Evolutionary conservation across 2,113 vertebrate species (phyloP).

Genomic region (Pantherophis guttatus): DNA sequence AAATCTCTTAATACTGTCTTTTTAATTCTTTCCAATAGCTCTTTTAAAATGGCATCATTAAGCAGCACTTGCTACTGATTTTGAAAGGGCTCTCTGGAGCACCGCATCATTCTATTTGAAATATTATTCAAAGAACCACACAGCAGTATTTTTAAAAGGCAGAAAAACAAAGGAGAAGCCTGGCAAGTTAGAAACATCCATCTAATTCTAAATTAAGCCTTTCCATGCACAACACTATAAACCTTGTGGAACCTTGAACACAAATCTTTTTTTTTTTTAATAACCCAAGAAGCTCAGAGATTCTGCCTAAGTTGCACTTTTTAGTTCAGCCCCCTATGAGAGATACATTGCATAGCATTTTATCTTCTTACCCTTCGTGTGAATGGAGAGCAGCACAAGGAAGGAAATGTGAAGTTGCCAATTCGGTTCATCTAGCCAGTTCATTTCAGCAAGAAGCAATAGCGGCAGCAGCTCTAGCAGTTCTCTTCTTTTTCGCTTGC

Average conservation of each 20-base stretch:
- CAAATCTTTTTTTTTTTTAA: neutral
- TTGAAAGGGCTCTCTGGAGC: neutral
- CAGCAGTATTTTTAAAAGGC: neutral
- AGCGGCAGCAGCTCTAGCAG: conserved; percentile 10
- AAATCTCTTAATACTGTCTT: neutral
- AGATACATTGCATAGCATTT: conserved; percentile 25
- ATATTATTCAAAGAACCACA: neutral
- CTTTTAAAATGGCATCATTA: neutral
- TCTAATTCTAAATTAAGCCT: neutral
- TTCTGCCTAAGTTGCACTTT: conserved; percentile 17
- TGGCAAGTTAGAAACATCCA: neutral
- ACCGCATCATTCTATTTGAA: neutral
- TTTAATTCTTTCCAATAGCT: neutral
- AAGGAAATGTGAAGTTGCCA: conserved; percentile 61
- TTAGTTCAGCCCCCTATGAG: conserved; percentile 35
- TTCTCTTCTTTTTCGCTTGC: conserved; percentile 21
- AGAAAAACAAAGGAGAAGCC: neutral
- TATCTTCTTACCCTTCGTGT: conserved; percentile 76
- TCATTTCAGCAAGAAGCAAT: conserved; percentile 34
- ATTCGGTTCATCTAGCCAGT: conserved; percentile 59
- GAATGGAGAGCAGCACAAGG: conserved; percentile 69
- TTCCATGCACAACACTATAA: neutral
- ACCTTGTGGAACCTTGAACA: conserved; percentile 2
- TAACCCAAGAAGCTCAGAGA: neutral
- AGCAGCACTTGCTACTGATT: neutral